Conservation (phyloP, 2,888 invertebrate species). For the Calliphora vomitoria region DNA sequence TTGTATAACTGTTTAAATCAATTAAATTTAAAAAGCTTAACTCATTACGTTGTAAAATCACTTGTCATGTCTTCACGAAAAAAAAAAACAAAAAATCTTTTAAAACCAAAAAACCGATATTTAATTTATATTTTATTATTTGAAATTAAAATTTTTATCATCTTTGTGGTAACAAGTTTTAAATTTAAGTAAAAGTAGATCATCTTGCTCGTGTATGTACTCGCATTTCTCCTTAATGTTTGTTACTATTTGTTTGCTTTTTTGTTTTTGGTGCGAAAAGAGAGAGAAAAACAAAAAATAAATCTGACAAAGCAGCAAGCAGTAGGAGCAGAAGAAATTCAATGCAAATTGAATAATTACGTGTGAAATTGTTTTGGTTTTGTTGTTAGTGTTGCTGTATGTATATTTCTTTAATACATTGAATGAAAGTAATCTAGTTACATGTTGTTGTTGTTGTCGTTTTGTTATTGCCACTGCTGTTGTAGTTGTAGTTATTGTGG, state of each 20-base stretch:
- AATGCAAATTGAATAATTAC: slow-evolving; percentile 73
- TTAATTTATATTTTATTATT: neutral
- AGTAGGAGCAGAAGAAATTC: slow-evolving; percentile 60
- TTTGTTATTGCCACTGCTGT: neutral
- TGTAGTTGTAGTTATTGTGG: slow-evolving; percentile 7
- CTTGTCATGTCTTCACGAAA: neutral
- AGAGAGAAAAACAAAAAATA: slow-evolving; percentile 33
- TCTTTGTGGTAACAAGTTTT: slow-evolving; percentile 37
- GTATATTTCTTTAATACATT: slow-evolving; percentile 38
- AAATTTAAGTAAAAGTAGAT: slow-evolving; percentile 65
- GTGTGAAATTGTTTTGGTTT: slow-evolving; percentile 66
- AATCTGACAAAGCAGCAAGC: slow-evolving; percentile 16
- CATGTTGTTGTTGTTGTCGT: slow-evolving; percentile 42
- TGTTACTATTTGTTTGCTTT: neutral
- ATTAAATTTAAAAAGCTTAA: too few relatives aligned
- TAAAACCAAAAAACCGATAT: slow-evolving; percentile 19
- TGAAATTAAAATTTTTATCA: slow-evolving; percentile 21
- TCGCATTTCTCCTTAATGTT: slow-evolving; percentile 51
- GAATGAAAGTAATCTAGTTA: slow-evolving; percentile 70
- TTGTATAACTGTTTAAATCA: too few relatives aligned
- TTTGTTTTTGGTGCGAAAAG: slow-evolving; percentile 26
- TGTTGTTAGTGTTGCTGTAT: neutral
- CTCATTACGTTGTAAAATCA: neutral
- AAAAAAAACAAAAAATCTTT: neutral
- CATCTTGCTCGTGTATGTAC: slow-evolving; percentile 30